Percentiles rank a stretch among this genome's conserved stretches.
Evolutionary conservation across 1,140 invertebrate species (phyloP).

Genomic region (Pogonus chalceus): DNA sequence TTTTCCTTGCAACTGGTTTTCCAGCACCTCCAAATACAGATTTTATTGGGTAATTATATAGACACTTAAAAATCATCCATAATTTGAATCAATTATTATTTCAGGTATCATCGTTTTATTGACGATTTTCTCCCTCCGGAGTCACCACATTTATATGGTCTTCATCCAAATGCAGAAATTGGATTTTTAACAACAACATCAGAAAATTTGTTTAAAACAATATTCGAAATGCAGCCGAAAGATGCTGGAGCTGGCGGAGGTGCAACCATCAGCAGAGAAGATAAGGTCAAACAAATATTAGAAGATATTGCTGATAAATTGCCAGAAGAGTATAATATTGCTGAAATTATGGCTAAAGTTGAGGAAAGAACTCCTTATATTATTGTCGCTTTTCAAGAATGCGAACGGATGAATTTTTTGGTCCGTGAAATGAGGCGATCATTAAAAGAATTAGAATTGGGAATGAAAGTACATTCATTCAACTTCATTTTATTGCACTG

Average conservation of each 20-base stretch:
- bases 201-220: constrained; percentile 77
- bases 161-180: constrained; percentile 93
- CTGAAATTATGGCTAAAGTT: constrained; percentile 74
- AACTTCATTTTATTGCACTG: background rate
- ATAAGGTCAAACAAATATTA: constrained; percentile 68
- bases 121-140: constrained; percentile 78
- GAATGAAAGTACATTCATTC: constrained; percentile 59
- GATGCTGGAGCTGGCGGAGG: constrained; percentile 58
- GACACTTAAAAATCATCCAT: too few relatives aligned
- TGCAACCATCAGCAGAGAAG: constrained; percentile 60
- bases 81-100: too few relatives aligned
- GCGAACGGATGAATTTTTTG: constrained; percentile 87
- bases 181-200: constrained; percentile 82
- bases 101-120: constrained; percentile 76
- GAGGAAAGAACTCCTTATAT: constrained; percentile 87
- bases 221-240: constrained; percentile 86
- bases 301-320: constrained; percentile 86
- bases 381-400: constrained; percentile 91
- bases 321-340: constrained; percentile 79
- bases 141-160: constrained; percentile 80
- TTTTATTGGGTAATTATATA: constrained; percentile 54
- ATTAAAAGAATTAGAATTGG: constrained; percentile 75
- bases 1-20: constrained; percentile 72
- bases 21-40: constrained; percentile 76
- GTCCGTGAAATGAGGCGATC: constrained; percentile 71